Percentiles rank a stretch among this genome's conserved stretches.
Evolutionary conservation across 35 echinoderm and acorn worm species (phyloP).

Genomic region (Hemicentrotus pulcherrimus): DNA sequence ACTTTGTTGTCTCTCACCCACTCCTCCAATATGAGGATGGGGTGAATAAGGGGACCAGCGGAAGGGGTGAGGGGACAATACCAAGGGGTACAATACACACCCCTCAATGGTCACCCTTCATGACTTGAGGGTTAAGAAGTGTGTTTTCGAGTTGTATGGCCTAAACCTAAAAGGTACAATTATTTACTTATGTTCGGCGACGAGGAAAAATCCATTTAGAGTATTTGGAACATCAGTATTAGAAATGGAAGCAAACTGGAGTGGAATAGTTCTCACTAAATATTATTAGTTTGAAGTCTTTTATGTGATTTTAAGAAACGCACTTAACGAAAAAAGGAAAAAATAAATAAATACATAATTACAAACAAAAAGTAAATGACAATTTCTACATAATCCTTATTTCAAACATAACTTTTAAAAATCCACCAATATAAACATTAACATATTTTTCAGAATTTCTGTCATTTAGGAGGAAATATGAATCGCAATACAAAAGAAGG

Average conservation of each 20-base stretch:
- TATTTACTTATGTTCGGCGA: not conserved
- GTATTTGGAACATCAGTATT: not conserved
- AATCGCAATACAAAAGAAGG: too few species aligned
- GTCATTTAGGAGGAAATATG: too few species aligned
- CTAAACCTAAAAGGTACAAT: not conserved
- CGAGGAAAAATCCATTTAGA: not conserved
- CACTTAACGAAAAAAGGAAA: too few species aligned
- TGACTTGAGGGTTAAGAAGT: not conserved
- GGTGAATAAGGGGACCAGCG: not conserved
- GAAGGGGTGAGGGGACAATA: not conserved
- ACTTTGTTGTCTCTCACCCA: not conserved
- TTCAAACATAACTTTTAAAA: too few species aligned
- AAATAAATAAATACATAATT: too few species aligned
- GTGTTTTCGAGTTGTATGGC: not conserved
- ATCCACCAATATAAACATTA: too few species aligned
- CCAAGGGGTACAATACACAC: not conserved
- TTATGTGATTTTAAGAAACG: too few species aligned
- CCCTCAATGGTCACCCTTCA: not conserved
- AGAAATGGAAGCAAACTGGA: not conserved
- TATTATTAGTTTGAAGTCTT: too few species aligned
- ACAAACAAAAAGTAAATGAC: too few species aligned
- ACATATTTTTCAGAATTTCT: too few species aligned
- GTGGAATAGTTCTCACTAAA: not conserved
- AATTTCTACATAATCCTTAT: too few species aligned
- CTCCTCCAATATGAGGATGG: not conserved